A percentile compares a stretch with the other conserved stretches of the same genome.
phyloP scores from a whole-genome alignment of 2,797 vertebrate species.

The Lophotriccus pileatus region DNA sequence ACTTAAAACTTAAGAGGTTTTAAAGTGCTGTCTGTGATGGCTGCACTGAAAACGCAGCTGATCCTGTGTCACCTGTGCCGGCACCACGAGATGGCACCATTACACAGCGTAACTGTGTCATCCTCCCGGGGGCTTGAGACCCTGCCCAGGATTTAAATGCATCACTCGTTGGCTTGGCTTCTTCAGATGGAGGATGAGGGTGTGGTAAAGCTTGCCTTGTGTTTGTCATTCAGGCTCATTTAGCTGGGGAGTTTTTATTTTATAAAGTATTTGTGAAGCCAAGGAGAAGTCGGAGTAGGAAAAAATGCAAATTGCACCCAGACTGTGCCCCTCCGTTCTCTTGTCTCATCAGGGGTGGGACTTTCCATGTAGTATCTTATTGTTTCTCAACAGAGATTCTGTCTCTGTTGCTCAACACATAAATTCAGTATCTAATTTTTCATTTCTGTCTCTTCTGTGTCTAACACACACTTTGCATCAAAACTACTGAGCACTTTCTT shows the following conservation, averaged over 20 bases:
- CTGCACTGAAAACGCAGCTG: fast-evolving
- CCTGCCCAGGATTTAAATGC: not conserved
- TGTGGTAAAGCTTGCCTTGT: not conserved
- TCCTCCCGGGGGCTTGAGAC: not conserved
- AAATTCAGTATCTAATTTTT: not conserved
- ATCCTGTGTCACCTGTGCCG: not conserved
- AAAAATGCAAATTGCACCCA: not conserved
- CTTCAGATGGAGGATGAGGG: not conserved
- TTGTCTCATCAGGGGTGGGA: not conserved
- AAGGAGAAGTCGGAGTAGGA: not conserved
- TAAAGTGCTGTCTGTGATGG: not conserved
- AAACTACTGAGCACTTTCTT: not conserved
- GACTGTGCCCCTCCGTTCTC: not conserved
- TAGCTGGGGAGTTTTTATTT: not conserved
- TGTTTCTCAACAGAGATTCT: not conserved
- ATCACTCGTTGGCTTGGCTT: not conserved
- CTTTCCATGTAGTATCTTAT: not conserved
- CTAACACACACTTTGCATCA: not conserved
- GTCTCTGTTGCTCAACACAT: not conserved
- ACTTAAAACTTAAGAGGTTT: not conserved
- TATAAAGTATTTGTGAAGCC: not conserved
- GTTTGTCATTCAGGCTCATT: not conserved
- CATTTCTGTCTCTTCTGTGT: not conserved
- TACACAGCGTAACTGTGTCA: not conserved
- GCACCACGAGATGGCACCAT: conserved; percentile 64